Conservation (phyloP, 2,113 vertebrate genomes). For the Neomonachus schauinslandi region DNA sequence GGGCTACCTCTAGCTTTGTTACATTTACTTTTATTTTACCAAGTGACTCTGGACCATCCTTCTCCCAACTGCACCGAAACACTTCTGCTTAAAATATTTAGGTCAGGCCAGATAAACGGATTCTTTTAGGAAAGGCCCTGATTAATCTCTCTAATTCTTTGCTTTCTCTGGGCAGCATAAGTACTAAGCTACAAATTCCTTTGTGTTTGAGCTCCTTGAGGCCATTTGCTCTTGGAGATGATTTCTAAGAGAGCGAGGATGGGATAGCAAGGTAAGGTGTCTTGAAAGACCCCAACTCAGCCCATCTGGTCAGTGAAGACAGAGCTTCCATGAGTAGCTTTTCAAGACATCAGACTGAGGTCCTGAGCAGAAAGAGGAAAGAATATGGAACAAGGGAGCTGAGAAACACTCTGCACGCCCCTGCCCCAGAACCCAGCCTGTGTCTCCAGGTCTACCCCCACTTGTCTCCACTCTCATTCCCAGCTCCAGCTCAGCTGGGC, state of each 20-base stretch:
- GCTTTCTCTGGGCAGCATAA: slow-evolving; percentile 62
- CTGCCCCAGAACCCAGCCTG: neutral
- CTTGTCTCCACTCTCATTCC: neutral
- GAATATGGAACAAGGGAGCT: neutral
- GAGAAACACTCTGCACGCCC: neutral
- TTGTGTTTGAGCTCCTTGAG: slow-evolving; percentile 67
- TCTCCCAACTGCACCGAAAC: neutral
- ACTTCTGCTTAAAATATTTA: slow-evolving; percentile 72
- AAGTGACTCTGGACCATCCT: neutral
- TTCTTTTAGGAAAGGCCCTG: slow-evolving; percentile 65
- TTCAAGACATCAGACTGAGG: neutral
- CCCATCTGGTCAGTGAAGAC: neutral
- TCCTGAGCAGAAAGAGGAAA: neutral
- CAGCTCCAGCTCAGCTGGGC: neutral
- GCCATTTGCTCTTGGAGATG: slow-evolving; percentile 36
- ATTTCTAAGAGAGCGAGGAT: neutral
- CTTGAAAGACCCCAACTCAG: slow-evolving; percentile 11
- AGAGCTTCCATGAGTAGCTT: neutral
- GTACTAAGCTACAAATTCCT: slow-evolving; percentile 69
- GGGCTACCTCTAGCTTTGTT: neutral
- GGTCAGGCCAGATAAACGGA: slow-evolving; percentile 74
- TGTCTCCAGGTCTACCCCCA: neutral
- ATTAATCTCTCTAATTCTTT: slow-evolving; percentile 73
- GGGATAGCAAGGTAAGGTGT: neutral
- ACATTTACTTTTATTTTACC: neutral